Evolutionary conservation across 2,113 vertebrate species (phyloP), one percentile per base, ranked within the genome.

Genomic region (Dermatemys mawii): DNA sequence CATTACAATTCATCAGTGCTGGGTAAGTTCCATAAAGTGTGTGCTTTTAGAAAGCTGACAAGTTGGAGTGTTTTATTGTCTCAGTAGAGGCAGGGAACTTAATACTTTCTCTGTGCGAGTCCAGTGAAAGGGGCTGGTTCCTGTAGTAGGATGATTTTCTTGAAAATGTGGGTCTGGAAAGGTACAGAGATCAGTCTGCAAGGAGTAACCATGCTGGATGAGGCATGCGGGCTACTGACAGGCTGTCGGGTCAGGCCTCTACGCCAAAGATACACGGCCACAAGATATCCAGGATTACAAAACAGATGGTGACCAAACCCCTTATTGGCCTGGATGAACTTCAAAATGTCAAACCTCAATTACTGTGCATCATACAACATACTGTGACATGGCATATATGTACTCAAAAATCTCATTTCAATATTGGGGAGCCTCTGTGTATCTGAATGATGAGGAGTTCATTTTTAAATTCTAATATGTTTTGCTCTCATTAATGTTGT

Each of bases 291-390:
- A 63, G 14, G 6, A 8, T 63, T 35, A 63, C 12, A 63, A 63
- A 63, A 35, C 57, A 32, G 7, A 35, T 35, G 57, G 14, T 63
- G 32, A 63, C 32, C 5, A 16, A 63, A 63, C 57, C 6, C 6
- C 14, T 63, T 16, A 35, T 29, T 63, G 57, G 32, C 29, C 57
- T 63, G 41, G 2, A 21, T 0, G 0, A 82, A 1, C 19, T 8
- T 57, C 32, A 63, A 35, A 32, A 35, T 55, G 22, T 70, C 26
- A 3, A n/a, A 32, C 81, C 49, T 9, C 29, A 2, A 78, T 75
- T 75, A 11, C 7, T 44, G 26, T 75, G 7, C 3, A 76, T 13
- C 32, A 48, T n/a, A 46, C 0, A 4, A 57, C 6, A 80, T 24
- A 46, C 22, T 14, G 49, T 54, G 14, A 50, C 12, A 27, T 22